These are phyloP conservation scores for Lagopus leucura DNA, from an alignment of 2,113 vertebrate genomes.

Conservation along the genomic window DNA sequence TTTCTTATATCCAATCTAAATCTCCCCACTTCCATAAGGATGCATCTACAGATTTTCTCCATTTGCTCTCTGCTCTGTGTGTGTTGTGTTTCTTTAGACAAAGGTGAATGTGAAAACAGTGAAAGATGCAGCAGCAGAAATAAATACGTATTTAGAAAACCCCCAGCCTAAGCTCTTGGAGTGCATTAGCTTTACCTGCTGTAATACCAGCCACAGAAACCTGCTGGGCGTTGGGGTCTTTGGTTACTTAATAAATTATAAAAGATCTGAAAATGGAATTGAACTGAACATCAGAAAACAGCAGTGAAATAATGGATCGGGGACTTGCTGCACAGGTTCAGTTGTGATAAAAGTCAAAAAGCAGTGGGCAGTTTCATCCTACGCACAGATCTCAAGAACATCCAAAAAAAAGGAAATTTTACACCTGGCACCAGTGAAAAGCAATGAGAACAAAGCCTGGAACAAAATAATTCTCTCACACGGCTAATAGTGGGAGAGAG, in stretches of 20 bases:
- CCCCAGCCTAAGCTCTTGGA: not conserved
- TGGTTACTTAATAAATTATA: not conserved
- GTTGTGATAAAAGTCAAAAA: not conserved
- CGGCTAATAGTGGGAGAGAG: not conserved
- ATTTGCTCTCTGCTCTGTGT: rapidly evolving
- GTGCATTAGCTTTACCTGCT: not conserved
- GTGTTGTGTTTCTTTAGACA: rapidly evolving
- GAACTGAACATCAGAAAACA: not conserved
- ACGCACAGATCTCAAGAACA: not conserved
- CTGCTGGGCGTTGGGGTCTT: not conserved
- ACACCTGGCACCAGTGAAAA: not conserved
- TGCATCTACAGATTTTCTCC: not conserved
- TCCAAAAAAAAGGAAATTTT: not conserved
- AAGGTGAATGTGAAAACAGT: rapidly evolving
- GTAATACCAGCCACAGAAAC: not conserved
- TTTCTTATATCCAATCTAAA: too few species aligned
- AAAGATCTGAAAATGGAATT: not conserved
- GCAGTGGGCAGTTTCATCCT: not conserved
- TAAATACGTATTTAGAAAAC: not conserved
- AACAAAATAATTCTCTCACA: slow-evolving; percentile 18
- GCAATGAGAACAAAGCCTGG: not conserved
- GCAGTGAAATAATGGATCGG: not conserved
- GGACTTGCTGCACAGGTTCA: not conserved
- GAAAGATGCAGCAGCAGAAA: not conserved
- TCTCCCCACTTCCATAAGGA: not conserved